Base-by-base conservation (phyloP, 1,140 invertebrate species). In the Stegodyphus mimosarum region DNA sequence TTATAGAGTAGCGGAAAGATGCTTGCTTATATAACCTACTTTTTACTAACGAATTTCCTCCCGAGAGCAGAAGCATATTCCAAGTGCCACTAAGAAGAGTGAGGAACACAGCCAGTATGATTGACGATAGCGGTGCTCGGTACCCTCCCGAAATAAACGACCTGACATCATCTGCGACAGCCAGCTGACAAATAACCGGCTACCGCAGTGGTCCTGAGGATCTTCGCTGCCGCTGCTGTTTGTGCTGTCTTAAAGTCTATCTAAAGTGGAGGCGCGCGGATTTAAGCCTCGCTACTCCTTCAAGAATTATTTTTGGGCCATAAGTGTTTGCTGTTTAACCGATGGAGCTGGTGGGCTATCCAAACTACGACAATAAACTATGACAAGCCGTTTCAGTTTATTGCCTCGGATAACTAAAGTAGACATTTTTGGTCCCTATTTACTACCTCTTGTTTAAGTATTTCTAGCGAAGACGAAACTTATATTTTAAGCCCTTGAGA, bases 161-260 rank as follows among this genome's bases (percentile, higher is more conserved):
- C 67, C 69, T 17, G 15, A 80, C 78, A 69, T 80, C 67, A 71
- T 7, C 17, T 80, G 53, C 69, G 78, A 80, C 78, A 72, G 67
- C 53, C 33, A 71, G 67, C 71, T 80, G 78, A 80, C 78, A 80
- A 80, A 80, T 71, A 80, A 71, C 78, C 51, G 18, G 51, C 7
- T 78, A 69, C 51, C 10, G 17, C 76, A 18, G 49, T 69, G 9
- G 64, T 48, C 55, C 55, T 9, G 15, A 60, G 55, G 33, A 33
- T 33, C 33, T 60, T 60, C 15, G 55, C 55, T 60, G 9, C 15
- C 55, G 55, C 55, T 2, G 55, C 55, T 60, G 9, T 60, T 15
- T 11, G 15, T 11, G 55, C 33, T 60, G 15, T 15, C 15, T 60
- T 15, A 60, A 60, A 60, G 15, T 60, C 9, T 60, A 60, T 60